Percentiles rank a stretch among this genome's conserved stretches.
Conservation (phyloP, 2,113 vertebrate genomes). For the Lophura nycthemera region DNA sequence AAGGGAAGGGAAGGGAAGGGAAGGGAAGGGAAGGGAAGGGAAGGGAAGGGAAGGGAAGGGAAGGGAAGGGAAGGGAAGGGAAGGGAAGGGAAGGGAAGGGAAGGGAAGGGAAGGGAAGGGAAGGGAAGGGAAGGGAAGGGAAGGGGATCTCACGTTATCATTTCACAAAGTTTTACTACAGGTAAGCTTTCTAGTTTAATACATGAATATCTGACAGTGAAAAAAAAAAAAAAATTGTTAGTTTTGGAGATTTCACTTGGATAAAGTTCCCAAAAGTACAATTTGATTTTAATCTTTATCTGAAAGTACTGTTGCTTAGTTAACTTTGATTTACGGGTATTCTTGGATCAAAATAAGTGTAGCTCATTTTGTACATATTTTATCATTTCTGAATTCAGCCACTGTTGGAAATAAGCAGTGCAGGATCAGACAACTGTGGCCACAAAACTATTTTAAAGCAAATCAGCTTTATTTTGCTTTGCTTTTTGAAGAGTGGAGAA, state of each 20-base stretch:
- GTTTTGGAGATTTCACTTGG: not conserved
- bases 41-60: too few species aligned
- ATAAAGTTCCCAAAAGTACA: not conserved
- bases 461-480: not conserved
- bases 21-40: too few species aligned
- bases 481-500: not conserved
- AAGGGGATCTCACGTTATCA: not conserved
- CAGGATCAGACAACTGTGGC: not conserved
- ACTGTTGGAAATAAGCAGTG: not conserved
- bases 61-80: too few species aligned
- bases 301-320: not conserved
- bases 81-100: too few species aligned
- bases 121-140: too few species aligned
- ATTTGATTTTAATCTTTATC: not conserved
- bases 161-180: not conserved
- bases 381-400: not conserved
- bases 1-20: too few species aligned
- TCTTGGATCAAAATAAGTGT: constrained; percentile 21
- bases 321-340: not conserved
- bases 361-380: not conserved
- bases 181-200: not conserved
- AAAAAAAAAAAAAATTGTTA: not conserved
- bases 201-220: not conserved
- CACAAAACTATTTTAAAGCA: not conserved
- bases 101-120: too few species aligned